Base-by-base conservation (phyloP, 2,797 vertebrate species). In the Xenentodon cancila region DNA sequence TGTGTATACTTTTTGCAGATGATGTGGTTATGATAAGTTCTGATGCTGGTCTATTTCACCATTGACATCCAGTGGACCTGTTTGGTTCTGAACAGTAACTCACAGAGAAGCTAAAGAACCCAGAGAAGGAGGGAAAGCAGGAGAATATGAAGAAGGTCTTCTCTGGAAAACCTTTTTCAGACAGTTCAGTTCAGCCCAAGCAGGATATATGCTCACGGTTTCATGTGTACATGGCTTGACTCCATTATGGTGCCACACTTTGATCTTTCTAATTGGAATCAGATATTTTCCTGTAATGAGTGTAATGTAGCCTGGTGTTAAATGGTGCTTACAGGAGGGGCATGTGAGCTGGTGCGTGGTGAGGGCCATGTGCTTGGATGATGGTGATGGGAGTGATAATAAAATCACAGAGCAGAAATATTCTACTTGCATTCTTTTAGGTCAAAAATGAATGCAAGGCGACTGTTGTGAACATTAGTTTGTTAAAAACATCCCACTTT, bases 271-370 rank as follows among this genome's bases (percentile, higher is more conserved):
- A 77, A 84, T 89, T 62, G 61, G 59, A 84, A 68, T 73, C 59
- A 68, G 68, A 87, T 81, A 82, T 79, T 63, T 47, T 68, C 20
- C 30, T 18, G 17, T 84, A 71, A 81, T 79, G 62, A 81, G 71
- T 25, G 66, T 80, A 84, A 83, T 85, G 80, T 68, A 71, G 78
- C 81, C 68, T 74, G 69, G 68, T 81, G 80, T 84, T 81, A 81
- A 83, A 84, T 78, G 82, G 64, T 32, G 70, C 82, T 79, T 62
- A 68, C 62, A 57, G 60, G 56, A 42, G 68, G 68, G 53, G 65
- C 66, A 48, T 64, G 72, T 75, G 80, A 76, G 68, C 66, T n/a
- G 75, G 48, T 53, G 71, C 17, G 20, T 73, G 76, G 80, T 55
- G 13, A 61, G 66, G 22, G 30, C 19, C 40, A 11, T 20, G 53